Evolutionary conservation across 2,797 vertebrate genomes (phyloP), one percentile per base, ranked within the genome.

Genomic region (Sternotherus odoratus): DNA sequence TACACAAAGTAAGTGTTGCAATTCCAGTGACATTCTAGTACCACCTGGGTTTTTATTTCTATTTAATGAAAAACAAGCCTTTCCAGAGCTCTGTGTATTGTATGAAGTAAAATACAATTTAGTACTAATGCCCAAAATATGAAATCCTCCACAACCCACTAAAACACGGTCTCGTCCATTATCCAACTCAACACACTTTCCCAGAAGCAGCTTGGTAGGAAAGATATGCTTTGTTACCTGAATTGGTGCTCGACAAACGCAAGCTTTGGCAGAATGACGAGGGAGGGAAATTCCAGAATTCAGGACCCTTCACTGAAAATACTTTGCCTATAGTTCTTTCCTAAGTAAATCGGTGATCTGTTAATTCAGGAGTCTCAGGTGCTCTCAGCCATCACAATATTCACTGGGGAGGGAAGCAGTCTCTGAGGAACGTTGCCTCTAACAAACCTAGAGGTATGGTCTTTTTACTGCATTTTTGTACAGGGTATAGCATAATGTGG

Each of bases 231-330:
- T 95, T 95, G 77, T 82, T 93, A 50, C 16, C 36, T 28, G 56
- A 91, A 90, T 78, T 88, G 74, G 15, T 83, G 80, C 77, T 92
- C 93, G 94, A 36, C 33, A 87, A 92, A 93, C 92, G 90, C 89
- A 80, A 87, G 66, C 36, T 86, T 81, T 84, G 72, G 33, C 90
- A 57, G 82, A 91, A 92, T 28, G 87, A 87, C 57, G 50, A 69
- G 79, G 86, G 93, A 82, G 95, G 82, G 10, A 88, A 86, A 80
- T 92, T 88, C 87, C 77, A 26, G 63, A 94, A 92, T 88, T 94
- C 90, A 94, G 48, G 90, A 84, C 82, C 90, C 88, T 94, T 85
- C 83, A 43, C 80, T 77, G 56, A 88, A 87, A 94, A 91, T 81
- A 82, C 39, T 89, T 50, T 88, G 78, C 85, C 63, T 95, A 89